Conservation (phyloP, 2,113 vertebrate genomes). For the Colius striatus region DNA sequence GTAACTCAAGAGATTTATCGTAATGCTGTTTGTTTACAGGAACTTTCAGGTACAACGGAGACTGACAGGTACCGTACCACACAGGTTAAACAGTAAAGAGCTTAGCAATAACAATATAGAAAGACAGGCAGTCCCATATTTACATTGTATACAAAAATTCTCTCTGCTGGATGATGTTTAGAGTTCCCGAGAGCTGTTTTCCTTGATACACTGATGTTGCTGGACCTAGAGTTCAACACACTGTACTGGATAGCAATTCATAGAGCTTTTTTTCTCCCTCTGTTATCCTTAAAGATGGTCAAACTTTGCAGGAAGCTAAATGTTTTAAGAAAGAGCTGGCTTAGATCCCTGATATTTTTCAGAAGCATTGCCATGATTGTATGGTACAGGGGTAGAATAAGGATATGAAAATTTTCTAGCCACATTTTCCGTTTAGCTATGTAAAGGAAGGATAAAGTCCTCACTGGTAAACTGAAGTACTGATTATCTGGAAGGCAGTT, state of each 20-base stretch:
- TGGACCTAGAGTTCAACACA: conserved; percentile 22
- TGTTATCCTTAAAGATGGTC: background rate
- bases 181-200: conserved; percentile 29
- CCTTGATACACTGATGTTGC: background rate
- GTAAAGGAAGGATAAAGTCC: background rate
- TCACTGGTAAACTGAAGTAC: background rate
- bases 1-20: conserved; percentile 64
- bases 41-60: conserved; percentile 65
- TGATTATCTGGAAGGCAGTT: background rate
- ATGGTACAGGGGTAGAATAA: background rate
- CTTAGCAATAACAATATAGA: conserved; percentile 23
- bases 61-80: conserved; percentile 50
- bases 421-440: background rate
- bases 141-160: conserved; percentile 24
- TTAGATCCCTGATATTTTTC: background rate
- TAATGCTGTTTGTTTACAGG: conserved; percentile 64
- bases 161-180: conserved; percentile 6
- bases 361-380: background rate
- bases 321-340: background rate
- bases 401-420: background rate
- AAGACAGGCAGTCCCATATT: conserved; percentile 34
- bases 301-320: background rate
- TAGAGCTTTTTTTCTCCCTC: background rate
- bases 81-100: conserved; percentile 42
- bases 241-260: background rate